phyloP scores from a whole-genome alignment of 2,113 vertebrate genomes.

The Tragelaphus buxtoni region DNA sequence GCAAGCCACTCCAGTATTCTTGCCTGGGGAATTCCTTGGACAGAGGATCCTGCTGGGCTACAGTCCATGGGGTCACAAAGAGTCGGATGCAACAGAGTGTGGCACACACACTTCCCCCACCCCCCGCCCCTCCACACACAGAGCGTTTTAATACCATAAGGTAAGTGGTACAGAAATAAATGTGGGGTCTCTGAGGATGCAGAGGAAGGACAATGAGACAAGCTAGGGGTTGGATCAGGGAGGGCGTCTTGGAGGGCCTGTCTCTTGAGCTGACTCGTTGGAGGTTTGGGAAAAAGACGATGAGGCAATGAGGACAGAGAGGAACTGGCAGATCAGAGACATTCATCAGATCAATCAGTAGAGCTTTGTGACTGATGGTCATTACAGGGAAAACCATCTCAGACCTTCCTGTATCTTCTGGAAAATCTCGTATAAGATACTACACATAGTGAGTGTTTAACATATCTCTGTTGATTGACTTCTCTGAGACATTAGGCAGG shows the following conservation, averaged over 20 bases:
- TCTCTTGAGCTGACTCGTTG: neutral
- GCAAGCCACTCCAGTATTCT: neutral
- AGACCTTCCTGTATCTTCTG: neutral
- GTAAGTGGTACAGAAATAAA: neutral
- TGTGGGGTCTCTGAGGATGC: neutral
- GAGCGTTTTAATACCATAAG: neutral
- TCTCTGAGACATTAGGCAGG: neutral
- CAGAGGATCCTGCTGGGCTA: neutral
- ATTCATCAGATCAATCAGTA: neutral
- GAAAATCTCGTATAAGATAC: neutral
- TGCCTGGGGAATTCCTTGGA: neutral
- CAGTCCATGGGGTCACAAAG: neutral
- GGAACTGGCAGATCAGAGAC: neutral
- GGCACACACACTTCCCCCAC: accelerated
- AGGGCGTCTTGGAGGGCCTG: neutral
- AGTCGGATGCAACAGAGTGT: accelerated
- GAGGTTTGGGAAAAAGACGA: neutral
- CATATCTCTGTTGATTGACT: neutral
- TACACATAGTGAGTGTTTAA: neutral
- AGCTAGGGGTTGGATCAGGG: neutral
- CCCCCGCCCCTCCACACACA: accelerated
- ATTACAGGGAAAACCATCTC: neutral
- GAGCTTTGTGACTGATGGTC: neutral
- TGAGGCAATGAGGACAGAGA: neutral
- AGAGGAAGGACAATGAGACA: neutral